Conservation (phyloP, 1,140 invertebrate genomes). For the Antheraea pernyi region DNA sequence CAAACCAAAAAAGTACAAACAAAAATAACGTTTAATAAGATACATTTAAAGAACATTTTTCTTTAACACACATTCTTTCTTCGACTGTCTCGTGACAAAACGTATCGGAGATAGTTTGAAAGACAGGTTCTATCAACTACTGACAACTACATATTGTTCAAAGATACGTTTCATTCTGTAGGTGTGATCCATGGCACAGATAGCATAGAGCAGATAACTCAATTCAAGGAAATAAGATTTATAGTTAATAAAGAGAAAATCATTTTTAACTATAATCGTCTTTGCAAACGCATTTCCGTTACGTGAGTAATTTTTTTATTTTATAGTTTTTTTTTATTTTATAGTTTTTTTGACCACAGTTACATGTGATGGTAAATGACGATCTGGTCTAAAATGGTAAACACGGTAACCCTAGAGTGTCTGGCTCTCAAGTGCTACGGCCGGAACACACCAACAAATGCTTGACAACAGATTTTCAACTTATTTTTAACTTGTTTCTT, state of each 20-base stretch:
- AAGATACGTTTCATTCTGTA: conserved; percentile 63
- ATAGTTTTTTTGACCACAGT: too few relatives aligned
- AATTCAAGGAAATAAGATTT: not conserved
- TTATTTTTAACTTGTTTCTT: too few relatives aligned
- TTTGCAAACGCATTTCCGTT: too few relatives aligned
- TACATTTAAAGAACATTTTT: not conserved
- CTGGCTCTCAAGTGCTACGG: too few relatives aligned
- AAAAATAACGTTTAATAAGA: not conserved
- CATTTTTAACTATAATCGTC: too few relatives aligned
- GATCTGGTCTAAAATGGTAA: too few relatives aligned
- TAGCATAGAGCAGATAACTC: not conserved
- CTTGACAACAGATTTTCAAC: too few relatives aligned
- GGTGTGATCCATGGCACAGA: conserved; percentile 50
- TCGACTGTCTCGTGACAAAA: not conserved
- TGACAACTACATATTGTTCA: conserved; percentile 74
- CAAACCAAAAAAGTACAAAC: not conserved
- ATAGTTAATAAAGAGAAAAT: not conserved
- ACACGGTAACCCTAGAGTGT: too few relatives aligned
- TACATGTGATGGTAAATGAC: too few relatives aligned
- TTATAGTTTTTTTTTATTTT: too few relatives aligned
- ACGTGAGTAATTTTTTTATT: too few relatives aligned
- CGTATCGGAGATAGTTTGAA: conserved; percentile 63
- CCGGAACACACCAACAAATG: too few relatives aligned
- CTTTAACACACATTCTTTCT: not conserved
- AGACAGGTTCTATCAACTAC: conserved; percentile 73